Percentiles rank a stretch among this genome's conserved stretches.
phyloP scores from a whole-genome alignment of 1,140 invertebrate genomes.

The Microplitis demolitor region DNA sequence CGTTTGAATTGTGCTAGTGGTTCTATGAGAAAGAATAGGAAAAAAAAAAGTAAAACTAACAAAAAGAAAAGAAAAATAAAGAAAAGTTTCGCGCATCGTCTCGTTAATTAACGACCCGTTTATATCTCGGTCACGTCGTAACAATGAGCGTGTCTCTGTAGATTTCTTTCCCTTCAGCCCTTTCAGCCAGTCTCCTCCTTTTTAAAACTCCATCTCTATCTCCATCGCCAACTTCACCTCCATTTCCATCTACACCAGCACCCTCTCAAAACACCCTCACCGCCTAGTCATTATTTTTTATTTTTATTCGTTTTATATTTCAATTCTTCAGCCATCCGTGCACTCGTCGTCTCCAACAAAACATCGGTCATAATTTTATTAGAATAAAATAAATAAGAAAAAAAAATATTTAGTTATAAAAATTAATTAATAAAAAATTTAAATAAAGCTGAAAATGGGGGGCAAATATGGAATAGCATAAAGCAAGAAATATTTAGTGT shows the following conservation, averaged over 20 bases:
- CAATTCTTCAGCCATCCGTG: not conserved
- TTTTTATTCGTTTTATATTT: constrained; percentile 8
- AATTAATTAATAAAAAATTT: not conserved
- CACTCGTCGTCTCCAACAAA: too few species aligned
- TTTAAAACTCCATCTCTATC: not conserved
- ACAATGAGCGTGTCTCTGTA: constrained; percentile 11
- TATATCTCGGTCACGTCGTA: constrained; percentile 30
- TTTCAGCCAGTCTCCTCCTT: constrained; percentile 5
- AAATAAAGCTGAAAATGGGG: too few species aligned
- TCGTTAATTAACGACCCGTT: constrained; percentile 27
- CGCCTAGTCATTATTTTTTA: not conserved
- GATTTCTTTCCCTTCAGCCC: constrained; percentile 13
- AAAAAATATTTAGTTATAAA: constrained; percentile 4
- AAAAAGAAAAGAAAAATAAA: not conserved
- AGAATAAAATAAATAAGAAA: too few species aligned
- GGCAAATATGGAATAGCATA: too few species aligned
- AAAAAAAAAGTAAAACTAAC: not conserved
- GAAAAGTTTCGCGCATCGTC: constrained; percentile 8
- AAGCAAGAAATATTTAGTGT: not conserved
- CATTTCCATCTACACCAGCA: not conserved
- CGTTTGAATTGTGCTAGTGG: not conserved
- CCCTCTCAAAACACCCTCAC: not conserved
- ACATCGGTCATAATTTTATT: too few species aligned
- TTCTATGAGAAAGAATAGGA: not conserved
- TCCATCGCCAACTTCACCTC: not conserved